These are phyloP conservation scores for Sicus ferrugineus DNA, from an alignment of 2,888 invertebrate genomes.

Conservation along the genomic window DNA sequence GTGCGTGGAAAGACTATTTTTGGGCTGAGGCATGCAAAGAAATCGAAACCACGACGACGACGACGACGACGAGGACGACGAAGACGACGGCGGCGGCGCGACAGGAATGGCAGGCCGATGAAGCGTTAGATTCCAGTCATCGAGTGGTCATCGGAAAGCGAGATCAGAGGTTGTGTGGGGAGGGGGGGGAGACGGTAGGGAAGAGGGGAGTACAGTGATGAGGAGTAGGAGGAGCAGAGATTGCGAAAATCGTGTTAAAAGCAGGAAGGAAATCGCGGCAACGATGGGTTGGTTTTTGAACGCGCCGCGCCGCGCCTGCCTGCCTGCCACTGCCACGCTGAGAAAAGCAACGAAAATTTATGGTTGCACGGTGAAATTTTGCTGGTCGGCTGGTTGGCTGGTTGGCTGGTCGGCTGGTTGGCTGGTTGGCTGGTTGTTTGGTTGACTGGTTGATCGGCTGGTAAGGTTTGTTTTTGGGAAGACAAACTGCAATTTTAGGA, in stretches of 20 bases:
- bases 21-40: conserved; percentile 8
- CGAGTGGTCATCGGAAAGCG: not conserved
- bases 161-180: not conserved
- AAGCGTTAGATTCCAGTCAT: conserved; percentile 8
- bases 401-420: no score
- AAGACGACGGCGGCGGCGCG: not conserved
- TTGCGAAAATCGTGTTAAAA: not conserved
- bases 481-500: no score
- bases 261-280: conserved; percentile 12
- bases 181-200: not conserved
- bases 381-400: not conserved
- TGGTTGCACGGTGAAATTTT: not conserved
- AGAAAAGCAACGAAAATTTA: conserved; percentile 2
- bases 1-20: conserved; percentile 3
- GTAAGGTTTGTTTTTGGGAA: not conserved
- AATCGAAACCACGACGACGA: conserved; percentile 25
- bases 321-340: not conserved
- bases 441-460: not conserved
- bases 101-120: conserved; percentile 2
- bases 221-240: not conserved
- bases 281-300: conserved; percentile 6
- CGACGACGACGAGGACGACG: not conserved
- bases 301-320: not conserved
- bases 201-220: no score
- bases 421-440: not conserved